Conservation (phyloP, 2,888 invertebrate species). For the Meandrusa payeni region DNA sequence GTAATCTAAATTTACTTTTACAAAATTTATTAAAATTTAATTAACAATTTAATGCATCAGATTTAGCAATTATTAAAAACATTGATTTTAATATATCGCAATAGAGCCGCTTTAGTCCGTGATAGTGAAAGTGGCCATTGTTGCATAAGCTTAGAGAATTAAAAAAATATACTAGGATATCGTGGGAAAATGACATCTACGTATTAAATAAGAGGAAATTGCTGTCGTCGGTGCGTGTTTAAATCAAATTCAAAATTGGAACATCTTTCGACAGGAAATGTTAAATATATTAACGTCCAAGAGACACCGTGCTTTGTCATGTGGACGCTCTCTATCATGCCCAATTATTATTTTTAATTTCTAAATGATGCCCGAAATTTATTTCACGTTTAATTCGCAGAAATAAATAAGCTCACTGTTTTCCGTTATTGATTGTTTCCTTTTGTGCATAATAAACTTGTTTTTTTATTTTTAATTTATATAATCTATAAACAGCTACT, state of each 20-base stretch:
- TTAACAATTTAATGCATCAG: too few relatives aligned
- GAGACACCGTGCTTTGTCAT: slow-evolving; percentile 50
- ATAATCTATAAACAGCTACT: slow-evolving; percentile 6
- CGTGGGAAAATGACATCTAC: slow-evolving; percentile 47
- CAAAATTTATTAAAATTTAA: too few relatives aligned
- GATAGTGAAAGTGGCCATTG: too few relatives aligned
- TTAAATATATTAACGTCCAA: slow-evolving; percentile 67
- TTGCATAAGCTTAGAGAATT: slow-evolving; percentile 39
- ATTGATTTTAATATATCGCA: too few relatives aligned
- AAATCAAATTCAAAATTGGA: slow-evolving; percentile 78
- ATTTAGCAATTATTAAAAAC: too few relatives aligned
- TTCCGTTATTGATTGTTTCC: slow-evolving; percentile 23
- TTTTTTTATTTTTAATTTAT: slow-evolving; percentile 16
- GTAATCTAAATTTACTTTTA: too few relatives aligned
- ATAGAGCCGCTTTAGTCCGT: too few relatives aligned
- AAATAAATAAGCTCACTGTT: slow-evolving; percentile 20
- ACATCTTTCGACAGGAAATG: slow-evolving; percentile 74
- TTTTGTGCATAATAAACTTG: slow-evolving; percentile 19
- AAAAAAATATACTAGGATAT: slow-evolving; percentile 47
- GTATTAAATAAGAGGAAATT: slow-evolving; percentile 68
- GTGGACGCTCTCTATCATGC: slow-evolving; percentile 44
- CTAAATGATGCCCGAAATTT: slow-evolving; percentile 28
- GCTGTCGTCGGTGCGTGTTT: slow-evolving; percentile 65
- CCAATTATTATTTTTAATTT: slow-evolving; percentile 39
- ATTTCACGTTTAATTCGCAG: slow-evolving; percentile 28